A percentile compares a stretch with the other conserved stretches of the same genome.
These are phyloP conservation scores for Apolygus lucorum DNA, from an alignment of 1,140 invertebrate genomes.

Conservation along the genomic window DNA sequence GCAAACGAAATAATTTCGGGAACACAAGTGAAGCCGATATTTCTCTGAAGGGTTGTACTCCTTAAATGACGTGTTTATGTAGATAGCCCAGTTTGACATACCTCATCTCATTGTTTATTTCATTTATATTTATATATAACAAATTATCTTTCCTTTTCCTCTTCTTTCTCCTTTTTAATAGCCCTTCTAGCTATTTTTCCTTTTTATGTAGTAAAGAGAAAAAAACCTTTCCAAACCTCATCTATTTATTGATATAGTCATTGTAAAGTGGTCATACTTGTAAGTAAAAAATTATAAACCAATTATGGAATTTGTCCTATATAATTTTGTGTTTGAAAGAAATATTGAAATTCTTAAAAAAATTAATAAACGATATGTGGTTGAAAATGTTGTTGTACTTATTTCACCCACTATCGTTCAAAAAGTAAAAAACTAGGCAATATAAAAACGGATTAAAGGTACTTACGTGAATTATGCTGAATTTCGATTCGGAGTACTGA, in stretches of 20 bases:
- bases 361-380: constrained; percentile 31
- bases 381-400: constrained; percentile 25
- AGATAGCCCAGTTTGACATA: constrained; percentile 23
- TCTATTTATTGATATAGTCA: constrained; percentile 31
- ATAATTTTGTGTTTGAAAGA: constrained; percentile 32
- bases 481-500: too few species aligned
- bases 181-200: constrained; percentile 9
- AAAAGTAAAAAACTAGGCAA: too few species aligned
- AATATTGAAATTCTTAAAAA: constrained; percentile 30
- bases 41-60: neutral
- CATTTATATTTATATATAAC: constrained; percentile 19
- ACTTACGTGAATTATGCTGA: too few species aligned
- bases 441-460: too few species aligned
- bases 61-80: constrained; percentile 18
- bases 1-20: too few species aligned
- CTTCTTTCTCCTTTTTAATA: neutral
- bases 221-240: constrained; percentile 7
- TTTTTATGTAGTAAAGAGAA: neutral
- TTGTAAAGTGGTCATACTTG: constrained; percentile 32
- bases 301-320: constrained; percentile 31
- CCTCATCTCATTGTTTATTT: constrained; percentile 22
- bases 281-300: constrained; percentile 30
- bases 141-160: constrained; percentile 4
- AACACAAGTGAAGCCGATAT: neutral
- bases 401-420: too few species aligned